These are phyloP conservation scores for Atherix ibis DNA, from an alignment of 2,888 invertebrate genomes.

Conservation along the genomic window DNA sequence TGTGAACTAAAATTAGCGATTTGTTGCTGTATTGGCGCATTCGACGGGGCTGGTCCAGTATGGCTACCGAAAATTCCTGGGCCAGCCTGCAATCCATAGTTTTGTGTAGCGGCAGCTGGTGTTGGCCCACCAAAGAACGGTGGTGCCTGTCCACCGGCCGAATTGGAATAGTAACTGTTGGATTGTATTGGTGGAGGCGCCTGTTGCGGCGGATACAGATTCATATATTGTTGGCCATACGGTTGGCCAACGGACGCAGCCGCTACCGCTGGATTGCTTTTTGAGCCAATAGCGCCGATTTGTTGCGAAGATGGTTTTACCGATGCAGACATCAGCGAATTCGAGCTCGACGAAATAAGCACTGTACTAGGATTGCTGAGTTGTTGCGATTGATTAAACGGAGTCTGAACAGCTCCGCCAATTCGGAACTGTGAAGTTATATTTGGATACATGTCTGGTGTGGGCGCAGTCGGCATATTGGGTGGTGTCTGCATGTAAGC, in stretches of 20 bases:
- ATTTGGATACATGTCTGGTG: slow-evolving; percentile 57
- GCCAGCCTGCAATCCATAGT: slow-evolving; percentile 27
- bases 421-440: slow-evolving; percentile 44
- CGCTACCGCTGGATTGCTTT: slow-evolving; percentile 23
- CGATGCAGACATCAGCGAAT: slow-evolving; percentile 75
- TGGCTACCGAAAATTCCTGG: slow-evolving; percentile 30
- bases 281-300: slow-evolving; percentile 64
- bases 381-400: slow-evolving; percentile 65
- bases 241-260: slow-evolving; percentile 16
- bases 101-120: slow-evolving; percentile 25
- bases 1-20: slow-evolving; percentile 36
- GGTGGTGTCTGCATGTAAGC: slow-evolving; percentile 40
- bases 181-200: slow-evolving; percentile 29
- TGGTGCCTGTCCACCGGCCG: slow-evolving; percentile 29
- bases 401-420: slow-evolving; percentile 38
- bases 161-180: slow-evolving; percentile 33
- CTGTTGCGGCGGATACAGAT: slow-evolving; percentile 29
- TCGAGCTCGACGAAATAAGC: slow-evolving; percentile 73
- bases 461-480: slow-evolving; percentile 41
- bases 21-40: slow-evolving; percentile 25
- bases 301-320: slow-evolving; percentile 69
- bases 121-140: slow-evolving; percentile 28
- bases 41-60: slow-evolving; percentile 20
- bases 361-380: slow-evolving; percentile 73
- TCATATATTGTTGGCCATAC: slow-evolving; percentile 30